Percentiles rank a stretch among this genome's conserved stretches.
These are phyloP conservation scores for Tonatia bakeri DNA, from an alignment of 2,113 vertebrate species.

Conservation along the genomic window DNA sequence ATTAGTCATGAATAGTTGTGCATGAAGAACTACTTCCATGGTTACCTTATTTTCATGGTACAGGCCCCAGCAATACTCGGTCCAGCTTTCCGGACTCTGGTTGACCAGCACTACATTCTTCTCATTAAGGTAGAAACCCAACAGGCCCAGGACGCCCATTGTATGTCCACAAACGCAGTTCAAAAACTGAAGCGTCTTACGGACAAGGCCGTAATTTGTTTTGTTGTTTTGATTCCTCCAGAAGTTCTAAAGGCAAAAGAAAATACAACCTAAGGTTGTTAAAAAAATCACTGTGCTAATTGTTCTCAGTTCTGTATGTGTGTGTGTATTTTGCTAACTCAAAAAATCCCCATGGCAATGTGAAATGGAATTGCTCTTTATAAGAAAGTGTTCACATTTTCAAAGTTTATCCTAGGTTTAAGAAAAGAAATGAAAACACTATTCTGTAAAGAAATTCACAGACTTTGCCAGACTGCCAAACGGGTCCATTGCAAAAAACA, in stretches of 20 bases:
- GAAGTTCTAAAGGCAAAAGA: slow-evolving; percentile 87
- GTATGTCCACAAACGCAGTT: slow-evolving; percentile 99
- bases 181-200: slow-evolving; percentile 97
- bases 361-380: neutral
- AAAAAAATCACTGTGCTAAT: neutral
- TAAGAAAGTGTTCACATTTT: neutral
- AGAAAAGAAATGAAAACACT: neutral
- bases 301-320: neutral
- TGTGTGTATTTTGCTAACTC: neutral
- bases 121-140: slow-evolving; percentile 98
- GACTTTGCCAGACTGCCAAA: neutral
- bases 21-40: neutral
- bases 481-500: neutral
- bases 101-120: slow-evolving; percentile 93
- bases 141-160: slow-evolving; percentile 92
- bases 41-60: slow-evolving; percentile 98
- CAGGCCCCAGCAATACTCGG: slow-evolving; percentile 96
- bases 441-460: neutral
- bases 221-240: slow-evolving; percentile 96
- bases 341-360: neutral
- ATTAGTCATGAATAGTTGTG: neutral
- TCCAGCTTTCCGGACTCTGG: slow-evolving; percentile 95
- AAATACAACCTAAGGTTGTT: neutral
- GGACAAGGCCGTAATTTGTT: slow-evolving; percentile 97
- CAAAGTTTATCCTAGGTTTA: neutral